phyloP scores from a whole-genome alignment of 2,888 invertebrate genomes.

The Scelioninae gen. 1 region DNA sequence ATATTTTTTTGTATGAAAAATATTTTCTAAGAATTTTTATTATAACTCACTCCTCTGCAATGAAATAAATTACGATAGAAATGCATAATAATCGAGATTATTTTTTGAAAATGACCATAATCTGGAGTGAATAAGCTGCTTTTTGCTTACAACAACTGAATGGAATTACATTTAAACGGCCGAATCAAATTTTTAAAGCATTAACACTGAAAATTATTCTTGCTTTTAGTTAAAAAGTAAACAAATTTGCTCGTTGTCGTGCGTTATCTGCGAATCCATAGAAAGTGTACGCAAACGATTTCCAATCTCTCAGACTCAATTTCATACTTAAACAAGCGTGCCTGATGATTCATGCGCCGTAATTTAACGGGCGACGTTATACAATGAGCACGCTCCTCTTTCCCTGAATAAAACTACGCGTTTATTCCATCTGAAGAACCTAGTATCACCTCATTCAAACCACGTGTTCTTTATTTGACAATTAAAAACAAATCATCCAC shows the following conservation, averaged over 20 bases:
- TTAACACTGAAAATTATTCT: not conserved
- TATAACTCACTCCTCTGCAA: not conserved
- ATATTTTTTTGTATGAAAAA: too few species aligned
- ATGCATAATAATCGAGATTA: too few species aligned
- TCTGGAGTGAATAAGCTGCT: not conserved
- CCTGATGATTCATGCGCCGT: constrained; percentile 59
- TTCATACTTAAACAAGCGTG: constrained; percentile 51
- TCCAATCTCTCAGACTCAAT: constrained; percentile 55
- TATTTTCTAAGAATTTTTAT: too few species aligned
- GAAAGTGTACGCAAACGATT: constrained; percentile 61
- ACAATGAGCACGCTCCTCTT: constrained; percentile 24
- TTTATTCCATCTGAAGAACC: not conserved
- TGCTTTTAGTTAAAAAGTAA: constrained; percentile 21
- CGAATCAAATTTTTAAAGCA: constrained; percentile 26
- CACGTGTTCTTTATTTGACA: not conserved
- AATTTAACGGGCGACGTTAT: constrained; percentile 35
- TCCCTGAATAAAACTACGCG: constrained; percentile 5
- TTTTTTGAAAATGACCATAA: too few species aligned
- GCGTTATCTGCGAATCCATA: constrained; percentile 42
- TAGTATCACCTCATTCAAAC: not conserved
- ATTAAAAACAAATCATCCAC: not conserved
- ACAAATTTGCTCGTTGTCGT: not conserved
- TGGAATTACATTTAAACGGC: constrained; percentile 13
- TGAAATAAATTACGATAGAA: not conserved
- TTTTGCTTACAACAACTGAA: not conserved